phyloP scores from a whole-genome alignment of 1,140 invertebrate genomes.

The Caenorhabditis tropicalis region DNA sequence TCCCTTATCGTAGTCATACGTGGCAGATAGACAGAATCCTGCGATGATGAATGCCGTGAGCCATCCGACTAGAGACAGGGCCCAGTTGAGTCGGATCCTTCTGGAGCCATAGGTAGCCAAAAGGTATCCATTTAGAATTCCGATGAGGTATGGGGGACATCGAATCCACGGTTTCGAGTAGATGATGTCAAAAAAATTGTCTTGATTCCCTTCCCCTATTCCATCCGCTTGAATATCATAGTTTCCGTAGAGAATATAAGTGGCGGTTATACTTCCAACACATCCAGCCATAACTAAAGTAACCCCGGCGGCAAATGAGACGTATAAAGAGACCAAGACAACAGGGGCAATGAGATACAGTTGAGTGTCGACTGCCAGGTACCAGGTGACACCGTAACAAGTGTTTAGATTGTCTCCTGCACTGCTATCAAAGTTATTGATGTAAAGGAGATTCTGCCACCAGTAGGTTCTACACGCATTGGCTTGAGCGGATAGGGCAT shows the following conservation, averaged over 20 bases:
- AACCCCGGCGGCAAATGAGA: background rate
- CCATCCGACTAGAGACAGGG: conserved; percentile 26
- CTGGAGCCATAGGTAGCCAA: conserved; percentile 2
- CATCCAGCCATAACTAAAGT: background rate
- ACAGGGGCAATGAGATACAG: conserved; percentile 67
- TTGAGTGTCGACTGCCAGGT: conserved; percentile 74
- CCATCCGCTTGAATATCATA: conserved; percentile 6
- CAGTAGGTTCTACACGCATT: conserved; percentile 41
- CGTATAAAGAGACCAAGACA: conserved; percentile 16
- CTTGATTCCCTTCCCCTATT: background rate
- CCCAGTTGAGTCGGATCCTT: conserved; percentile 10
- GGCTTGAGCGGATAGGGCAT: background rate
- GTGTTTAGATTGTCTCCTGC: background rate
- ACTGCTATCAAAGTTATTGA: conserved; percentile 44
- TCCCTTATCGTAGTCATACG: conserved; percentile 2
- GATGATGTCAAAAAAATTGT: background rate
- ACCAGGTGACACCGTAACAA: conserved; percentile 71
- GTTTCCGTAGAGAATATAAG: background rate
- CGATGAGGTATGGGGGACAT: conserved; percentile 1
- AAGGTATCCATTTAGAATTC: conserved; percentile 30
- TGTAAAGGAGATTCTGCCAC: conserved; percentile 53
- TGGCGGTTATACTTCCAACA: conserved; percentile 24
- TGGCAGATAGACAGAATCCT: conserved; percentile 40
- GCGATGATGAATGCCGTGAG: conserved; percentile 15
- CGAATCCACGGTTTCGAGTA: conserved; percentile 3